Evolutionary conservation across 1,140 invertebrate genomes (phyloP).

Genomic region (Drosophila kepulauana): DNA sequence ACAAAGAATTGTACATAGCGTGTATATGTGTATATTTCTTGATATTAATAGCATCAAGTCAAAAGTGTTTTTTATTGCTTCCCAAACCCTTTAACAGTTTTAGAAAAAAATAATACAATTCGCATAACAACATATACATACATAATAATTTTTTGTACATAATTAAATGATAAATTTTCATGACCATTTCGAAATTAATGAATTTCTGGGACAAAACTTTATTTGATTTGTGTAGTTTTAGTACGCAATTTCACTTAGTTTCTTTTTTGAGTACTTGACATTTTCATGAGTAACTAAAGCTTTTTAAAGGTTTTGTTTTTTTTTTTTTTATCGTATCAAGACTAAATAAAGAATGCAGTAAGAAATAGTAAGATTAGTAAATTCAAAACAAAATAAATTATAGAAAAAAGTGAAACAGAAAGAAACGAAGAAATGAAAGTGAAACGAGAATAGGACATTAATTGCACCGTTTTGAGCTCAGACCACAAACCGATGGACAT

Average conservation of each 20-base stretch:
- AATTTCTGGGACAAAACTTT: constrained; percentile 28
- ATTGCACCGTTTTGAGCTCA: constrained; percentile 37
- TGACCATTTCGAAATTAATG: constrained; percentile 24
- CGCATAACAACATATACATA: constrained; percentile 44
- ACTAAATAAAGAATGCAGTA: constrained; percentile 1
- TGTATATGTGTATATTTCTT: constrained; percentile 9
- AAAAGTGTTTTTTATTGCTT: constrained; percentile 46
- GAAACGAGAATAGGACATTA: background rate
- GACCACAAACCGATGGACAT: constrained; percentile 74
- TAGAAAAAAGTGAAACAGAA: constrained; percentile 30
- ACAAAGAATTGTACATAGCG: too few species aligned
- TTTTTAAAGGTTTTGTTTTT: constrained; percentile 28
- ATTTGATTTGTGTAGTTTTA: constrained; percentile 21
- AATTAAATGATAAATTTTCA: constrained; percentile 38
- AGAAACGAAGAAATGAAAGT: background rate
- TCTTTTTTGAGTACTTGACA: constrained; percentile 24
- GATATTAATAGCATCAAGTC: constrained; percentile 22
- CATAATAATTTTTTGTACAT: constrained; percentile 48
- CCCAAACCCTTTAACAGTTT: constrained; percentile 53
- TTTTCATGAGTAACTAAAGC: constrained; percentile 19
- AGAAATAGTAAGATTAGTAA: constrained; percentile 16
- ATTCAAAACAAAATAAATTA: constrained; percentile 37
- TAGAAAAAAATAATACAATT: constrained; percentile 49
- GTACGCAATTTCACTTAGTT: constrained; percentile 14
- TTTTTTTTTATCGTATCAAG: background rate